Base-by-base conservation (phyloP, 2,797 vertebrate genomes). In the Myotis vivesi region DNA sequence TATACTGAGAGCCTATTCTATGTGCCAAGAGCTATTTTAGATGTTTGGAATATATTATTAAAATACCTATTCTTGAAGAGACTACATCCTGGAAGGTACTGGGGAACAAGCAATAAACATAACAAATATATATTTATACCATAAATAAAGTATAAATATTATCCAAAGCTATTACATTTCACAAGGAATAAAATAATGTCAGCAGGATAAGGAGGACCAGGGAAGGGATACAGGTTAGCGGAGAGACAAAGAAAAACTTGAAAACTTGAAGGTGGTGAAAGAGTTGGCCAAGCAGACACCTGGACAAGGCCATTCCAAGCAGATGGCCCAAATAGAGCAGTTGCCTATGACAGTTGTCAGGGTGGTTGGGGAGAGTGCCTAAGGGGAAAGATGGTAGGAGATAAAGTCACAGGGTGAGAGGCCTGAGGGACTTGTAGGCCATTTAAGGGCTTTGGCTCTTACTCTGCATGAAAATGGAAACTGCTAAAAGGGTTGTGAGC, bases 141-240 rank as follows among this genome's bases (percentile, higher is more conserved):
- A 64, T 53, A 92, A 77, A 17, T 51, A 68, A 89, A 92, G 20
- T 72, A 30, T 55, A 79, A 89, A 69, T 89, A 64, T 76, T 82
- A 13, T 64, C 89, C 62, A 33, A 66, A 89, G 36, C 2, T 64
- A 71, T 25, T 69, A 23, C 23, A 41, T 62, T 85, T 30, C 25
- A 64, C 20, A 17, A 46, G 17, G 11, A 86, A 86, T 51, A 49
- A 69, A 66, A 94, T 3, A 69, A 17, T 62, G 28, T 81, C 30
- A 53, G 36, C 8, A 81, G 25, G 30, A 81, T 77, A 83, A 76
- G 36, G 38, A 83, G 17, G 38, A 41, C 55, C 8, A 41, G 16
- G 22, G 44, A 66, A 89, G 11, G 15, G 33, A 69, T 30, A 8
- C 11, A 12, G 7, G 3, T 68, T 30, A 69, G 20, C 7, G 59